These are phyloP conservation scores for Pavo muticus DNA, from an alignment of 2,113 vertebrate species.

Conservation along the genomic window DNA sequence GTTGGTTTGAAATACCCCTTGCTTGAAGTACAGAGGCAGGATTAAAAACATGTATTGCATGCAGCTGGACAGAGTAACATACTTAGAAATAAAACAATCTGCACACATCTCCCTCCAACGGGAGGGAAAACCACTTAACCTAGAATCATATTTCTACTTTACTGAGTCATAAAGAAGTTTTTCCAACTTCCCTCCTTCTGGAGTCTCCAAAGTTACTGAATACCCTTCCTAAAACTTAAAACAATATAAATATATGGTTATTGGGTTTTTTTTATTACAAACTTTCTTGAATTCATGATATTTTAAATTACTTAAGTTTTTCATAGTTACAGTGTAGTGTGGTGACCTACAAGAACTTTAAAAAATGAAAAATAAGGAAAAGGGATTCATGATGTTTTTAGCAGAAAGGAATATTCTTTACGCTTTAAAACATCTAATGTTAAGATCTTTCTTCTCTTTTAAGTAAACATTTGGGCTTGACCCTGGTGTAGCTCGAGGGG, in stretches of 20 bases:
- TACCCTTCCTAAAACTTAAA: background rate
- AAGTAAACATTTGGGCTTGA: background rate
- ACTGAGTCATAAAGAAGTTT: background rate
- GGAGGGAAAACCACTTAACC: background rate
- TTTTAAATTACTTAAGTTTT: background rate
- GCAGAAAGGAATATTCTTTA: background rate
- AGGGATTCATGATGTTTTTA: background rate
- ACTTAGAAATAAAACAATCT: background rate
- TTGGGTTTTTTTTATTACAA: too few species aligned
- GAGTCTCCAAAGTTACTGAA: background rate
- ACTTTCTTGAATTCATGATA: background rate
- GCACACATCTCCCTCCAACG: background rate
- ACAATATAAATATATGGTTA: background rate
- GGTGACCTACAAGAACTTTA: background rate
- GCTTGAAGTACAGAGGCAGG: background rate
- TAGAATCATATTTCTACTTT: background rate
- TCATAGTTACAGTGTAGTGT: accelerated
- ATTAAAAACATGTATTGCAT: background rate
- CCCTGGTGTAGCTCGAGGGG: background rate
- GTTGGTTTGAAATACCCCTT: background rate
- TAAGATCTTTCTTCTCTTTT: background rate
- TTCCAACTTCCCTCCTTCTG: background rate
- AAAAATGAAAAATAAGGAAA: background rate
- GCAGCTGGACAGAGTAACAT: background rate
- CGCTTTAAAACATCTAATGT: background rate